Percentiles rank a stretch among this genome's conserved stretches.
Conservation (phyloP, 2,113 vertebrate genomes). For the Sceloporus tristichus region DNA sequence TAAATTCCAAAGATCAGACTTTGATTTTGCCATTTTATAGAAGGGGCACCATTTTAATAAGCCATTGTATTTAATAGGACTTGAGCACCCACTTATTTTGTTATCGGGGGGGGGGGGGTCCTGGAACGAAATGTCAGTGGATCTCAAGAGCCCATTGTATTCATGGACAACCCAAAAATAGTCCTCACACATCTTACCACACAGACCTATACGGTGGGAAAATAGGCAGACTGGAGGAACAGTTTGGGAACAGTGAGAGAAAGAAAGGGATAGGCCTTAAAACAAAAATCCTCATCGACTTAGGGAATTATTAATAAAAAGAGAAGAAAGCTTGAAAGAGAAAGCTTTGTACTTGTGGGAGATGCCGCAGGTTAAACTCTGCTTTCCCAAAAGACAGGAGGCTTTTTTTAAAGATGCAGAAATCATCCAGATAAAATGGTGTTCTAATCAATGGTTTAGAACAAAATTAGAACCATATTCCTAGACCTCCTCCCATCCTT, state of each 20-base stretch:
- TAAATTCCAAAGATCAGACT: too few species aligned
- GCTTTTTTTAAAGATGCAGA: conserved; percentile 67
- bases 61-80: too few species aligned
- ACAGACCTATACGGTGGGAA: neutral
- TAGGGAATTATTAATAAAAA: conserved; percentile 64
- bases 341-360: conserved; percentile 48
- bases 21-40: too few species aligned
- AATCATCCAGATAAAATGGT: conserved; percentile 54
- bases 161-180: neutral
- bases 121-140: too few species aligned
- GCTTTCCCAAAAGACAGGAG: conserved; percentile 38
- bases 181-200: neutral
- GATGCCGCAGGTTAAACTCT: conserved; percentile 47
- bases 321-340: conserved; percentile 57
- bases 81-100: too few species aligned
- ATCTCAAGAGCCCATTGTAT: too few species aligned
- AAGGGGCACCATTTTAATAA: too few species aligned
- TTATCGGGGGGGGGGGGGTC: too few species aligned
- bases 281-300: conserved; percentile 56
- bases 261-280: conserved; percentile 33
- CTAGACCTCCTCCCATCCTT: neutral
- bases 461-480: conserved; percentile 69
- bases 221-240: neutral
- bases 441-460: conserved; percentile 53
- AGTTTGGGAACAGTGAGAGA: neutral